Evolutionary conservation across 2,888 invertebrate species (phyloP).

Genomic region (Drosophila kuntzei): DNA sequence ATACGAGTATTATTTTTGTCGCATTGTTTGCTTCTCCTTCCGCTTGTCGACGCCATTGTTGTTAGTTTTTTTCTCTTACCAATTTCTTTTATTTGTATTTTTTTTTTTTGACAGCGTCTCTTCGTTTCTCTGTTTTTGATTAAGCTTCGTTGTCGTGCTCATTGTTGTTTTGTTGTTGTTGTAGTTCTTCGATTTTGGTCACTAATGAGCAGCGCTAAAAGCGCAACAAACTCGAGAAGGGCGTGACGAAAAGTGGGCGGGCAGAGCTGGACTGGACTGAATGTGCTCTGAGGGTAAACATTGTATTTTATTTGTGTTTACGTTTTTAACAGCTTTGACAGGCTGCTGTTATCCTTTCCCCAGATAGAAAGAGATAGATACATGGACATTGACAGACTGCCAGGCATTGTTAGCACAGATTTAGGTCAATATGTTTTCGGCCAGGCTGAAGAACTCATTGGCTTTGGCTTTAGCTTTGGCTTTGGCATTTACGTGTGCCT

Average conservation of each 20-base stretch:
- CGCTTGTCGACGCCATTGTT: conserved; percentile 71
- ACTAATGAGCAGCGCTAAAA: conserved; percentile 76
- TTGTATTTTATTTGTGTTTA: conserved; percentile 77
- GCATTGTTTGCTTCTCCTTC: conserved; percentile 73
- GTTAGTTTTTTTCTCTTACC: conserved; percentile 47
- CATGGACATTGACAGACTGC: conserved; percentile 50
- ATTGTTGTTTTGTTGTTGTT: conserved; percentile 40
- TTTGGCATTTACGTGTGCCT: conserved; percentile 26
- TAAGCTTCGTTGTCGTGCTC: conserved; percentile 50
- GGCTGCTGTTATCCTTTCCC: conserved; percentile 66
- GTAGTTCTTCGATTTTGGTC: conserved; percentile 72
- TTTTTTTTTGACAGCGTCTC: conserved; percentile 55
- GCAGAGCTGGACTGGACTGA: conserved; percentile 15
- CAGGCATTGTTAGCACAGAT: conserved; percentile 67
- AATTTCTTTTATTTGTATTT: conserved; percentile 30
- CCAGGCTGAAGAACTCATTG: conserved; percentile 33
- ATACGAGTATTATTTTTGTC: conserved; percentile 70
- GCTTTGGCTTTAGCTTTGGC: conserved; percentile 25
- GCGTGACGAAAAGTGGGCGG: conserved; percentile 62
- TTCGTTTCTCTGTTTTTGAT: conserved; percentile 64
- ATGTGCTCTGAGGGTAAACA: conserved; percentile 52
- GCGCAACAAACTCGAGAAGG: conserved; percentile 71
- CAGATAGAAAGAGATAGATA: neutral
- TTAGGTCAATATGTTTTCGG: conserved; percentile 70
- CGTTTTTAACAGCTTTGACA: conserved; percentile 78